These are phyloP conservation scores for Corythornis vintsioides DNA, from an alignment of 2,113 vertebrate species.

Conservation along the genomic window DNA sequence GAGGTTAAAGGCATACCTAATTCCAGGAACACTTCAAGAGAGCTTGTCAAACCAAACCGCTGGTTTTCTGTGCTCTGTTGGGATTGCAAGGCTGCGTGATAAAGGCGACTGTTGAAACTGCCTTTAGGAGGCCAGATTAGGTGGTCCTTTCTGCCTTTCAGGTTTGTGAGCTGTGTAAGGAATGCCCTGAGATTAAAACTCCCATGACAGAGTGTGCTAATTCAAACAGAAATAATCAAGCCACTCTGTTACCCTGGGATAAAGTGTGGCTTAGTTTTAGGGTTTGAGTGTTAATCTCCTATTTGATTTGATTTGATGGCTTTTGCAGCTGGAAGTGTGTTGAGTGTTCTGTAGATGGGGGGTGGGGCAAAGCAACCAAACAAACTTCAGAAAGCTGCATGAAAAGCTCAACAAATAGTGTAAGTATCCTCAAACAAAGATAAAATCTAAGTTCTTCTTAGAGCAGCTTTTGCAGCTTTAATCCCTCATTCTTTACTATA, in stretches of 20 bases:
- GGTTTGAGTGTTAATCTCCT: neutral
- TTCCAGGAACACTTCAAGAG: neutral
- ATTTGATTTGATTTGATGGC: constrained; percentile 2
- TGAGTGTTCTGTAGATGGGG: neutral
- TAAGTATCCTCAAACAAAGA: constrained; percentile 9
- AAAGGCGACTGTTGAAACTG: neutral
- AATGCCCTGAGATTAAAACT: constrained; percentile 29
- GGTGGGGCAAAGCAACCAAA: neutral
- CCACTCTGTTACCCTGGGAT: neutral
- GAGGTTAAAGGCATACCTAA: constrained; percentile 32
- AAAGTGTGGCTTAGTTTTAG: neutral
- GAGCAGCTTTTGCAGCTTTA: constrained; percentile 1
- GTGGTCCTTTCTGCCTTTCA: neutral
- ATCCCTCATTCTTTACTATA: neutral
- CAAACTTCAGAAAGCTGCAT: constrained; percentile 1
- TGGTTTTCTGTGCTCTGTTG: neutral
- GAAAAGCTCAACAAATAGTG: neutral
- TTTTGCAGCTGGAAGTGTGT: neutral
- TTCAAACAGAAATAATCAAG: constrained; percentile 43
- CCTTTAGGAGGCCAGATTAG: neutral
- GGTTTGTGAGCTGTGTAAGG: neutral
- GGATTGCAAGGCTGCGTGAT: neutral
- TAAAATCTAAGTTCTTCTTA: constrained; percentile 16
- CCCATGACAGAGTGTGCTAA: neutral
- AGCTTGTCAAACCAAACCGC: neutral